Evolutionary conservation across 2,113 vertebrate species (phyloP).

Genomic region (Brachyhypopomus occidentalis): DNA sequence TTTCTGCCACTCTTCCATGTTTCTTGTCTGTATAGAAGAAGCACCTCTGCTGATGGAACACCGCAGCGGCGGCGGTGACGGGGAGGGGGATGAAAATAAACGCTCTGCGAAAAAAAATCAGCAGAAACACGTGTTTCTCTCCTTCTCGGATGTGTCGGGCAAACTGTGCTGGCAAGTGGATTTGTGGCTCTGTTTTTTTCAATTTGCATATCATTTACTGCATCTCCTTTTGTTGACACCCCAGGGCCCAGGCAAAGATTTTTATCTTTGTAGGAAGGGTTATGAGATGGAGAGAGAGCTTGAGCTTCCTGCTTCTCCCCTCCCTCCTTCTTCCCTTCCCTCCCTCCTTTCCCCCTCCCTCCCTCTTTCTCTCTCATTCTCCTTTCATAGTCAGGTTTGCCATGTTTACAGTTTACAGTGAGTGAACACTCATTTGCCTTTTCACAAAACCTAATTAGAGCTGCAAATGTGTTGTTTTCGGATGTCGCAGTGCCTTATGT

Average conservation of each 20-base stretch:
- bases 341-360: conserved; percentile 11
- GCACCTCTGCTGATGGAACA: conserved; percentile 10
- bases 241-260: conserved; percentile 75
- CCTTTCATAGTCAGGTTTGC: conserved; percentile 1
- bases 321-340: no score
- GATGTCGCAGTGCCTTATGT: background rate
- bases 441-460: background rate
- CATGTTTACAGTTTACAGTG: background rate
- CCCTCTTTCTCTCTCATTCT: conserved; percentile 12
- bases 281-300: conserved; percentile 68
- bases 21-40: background rate
- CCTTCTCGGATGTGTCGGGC: conserved; percentile 70
- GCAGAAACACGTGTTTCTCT: conserved; percentile 1
- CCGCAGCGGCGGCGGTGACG: background rate
- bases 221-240: conserved; percentile 81
- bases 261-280: conserved; percentile 79
- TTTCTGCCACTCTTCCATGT: conserved; percentile 3
- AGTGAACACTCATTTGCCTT: background rate
- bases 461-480: background rate
- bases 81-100: background rate
- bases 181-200: conserved; percentile 66
- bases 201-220: conserved; percentile 83
- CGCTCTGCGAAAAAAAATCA: conserved; percentile 14
- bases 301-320: conserved; percentile 56
- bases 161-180: conserved; percentile 69